These are phyloP conservation scores for Macrosoma leucophasiata DNA, from an alignment of 2,888 invertebrate species.

Conservation along the genomic window DNA sequence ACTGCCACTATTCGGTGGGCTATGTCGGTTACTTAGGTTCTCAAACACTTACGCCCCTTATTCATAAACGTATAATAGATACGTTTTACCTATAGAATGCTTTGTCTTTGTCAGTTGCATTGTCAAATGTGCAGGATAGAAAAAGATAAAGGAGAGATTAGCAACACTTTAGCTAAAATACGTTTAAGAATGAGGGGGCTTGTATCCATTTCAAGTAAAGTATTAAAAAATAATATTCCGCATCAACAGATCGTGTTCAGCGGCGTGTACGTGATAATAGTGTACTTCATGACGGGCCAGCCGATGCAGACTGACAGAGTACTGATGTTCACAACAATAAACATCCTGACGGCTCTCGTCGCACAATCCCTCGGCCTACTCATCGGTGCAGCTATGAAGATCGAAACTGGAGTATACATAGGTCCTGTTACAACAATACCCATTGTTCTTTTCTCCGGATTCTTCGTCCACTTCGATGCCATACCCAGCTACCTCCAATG, in stretches of 20 bases:
- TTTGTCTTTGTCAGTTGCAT: no score
- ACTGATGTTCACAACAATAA: conserved; percentile 83
- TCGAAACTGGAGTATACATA: conserved; percentile 84
- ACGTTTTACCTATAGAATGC: no score
- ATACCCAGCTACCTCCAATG: conserved; percentile 92
- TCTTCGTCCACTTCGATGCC: conserved; percentile 94
- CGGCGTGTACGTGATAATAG: conserved; percentile 89
- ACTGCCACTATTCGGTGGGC: no score
- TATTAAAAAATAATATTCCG: no score
- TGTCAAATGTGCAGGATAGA: no score
- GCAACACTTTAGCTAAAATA: no score
- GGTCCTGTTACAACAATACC: conserved; percentile 95
- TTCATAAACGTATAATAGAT: no score
- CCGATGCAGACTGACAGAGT: conserved; percentile 91
- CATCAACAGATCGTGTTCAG: conserved; percentile 93
- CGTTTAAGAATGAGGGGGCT: no score
- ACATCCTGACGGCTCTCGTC: conserved; percentile 90
- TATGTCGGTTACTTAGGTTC: no score
- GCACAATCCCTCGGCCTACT: conserved; percentile 94
- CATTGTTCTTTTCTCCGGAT: conserved; percentile 93
- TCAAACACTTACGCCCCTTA: no score
- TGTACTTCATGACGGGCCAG: conserved; percentile 97
- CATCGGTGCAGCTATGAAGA: conserved; percentile 93
- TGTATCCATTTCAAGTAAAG: no score
- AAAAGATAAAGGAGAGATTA: no score